A percentile compares a stretch with the other conserved stretches of the same genome.
phyloP scores from a whole-genome alignment of 2,113 vertebrate genomes.

The Crocuta crocuta region DNA sequence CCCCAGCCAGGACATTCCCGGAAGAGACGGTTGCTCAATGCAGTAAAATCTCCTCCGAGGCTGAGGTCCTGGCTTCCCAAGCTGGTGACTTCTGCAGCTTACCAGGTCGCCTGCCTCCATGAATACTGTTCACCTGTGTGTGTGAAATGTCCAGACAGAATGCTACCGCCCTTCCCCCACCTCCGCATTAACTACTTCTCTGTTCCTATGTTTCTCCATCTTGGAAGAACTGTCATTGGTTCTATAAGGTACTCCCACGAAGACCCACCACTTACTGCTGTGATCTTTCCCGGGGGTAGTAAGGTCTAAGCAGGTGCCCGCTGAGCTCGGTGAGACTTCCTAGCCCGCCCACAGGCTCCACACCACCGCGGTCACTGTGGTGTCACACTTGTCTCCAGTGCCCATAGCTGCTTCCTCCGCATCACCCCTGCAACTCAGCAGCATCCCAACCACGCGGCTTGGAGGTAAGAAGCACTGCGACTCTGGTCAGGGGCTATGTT shows the following conservation, averaged over 20 bases:
- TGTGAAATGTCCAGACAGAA: background rate
- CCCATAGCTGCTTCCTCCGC: fast-evolving
- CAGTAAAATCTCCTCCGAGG: background rate
- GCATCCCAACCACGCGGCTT: fast-evolving
- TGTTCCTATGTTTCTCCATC: background rate
- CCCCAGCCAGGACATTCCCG: background rate
- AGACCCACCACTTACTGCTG: background rate
- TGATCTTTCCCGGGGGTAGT: background rate
- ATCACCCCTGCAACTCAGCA: fast-evolving
- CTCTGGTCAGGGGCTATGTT: fast-evolving
- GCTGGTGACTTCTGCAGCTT: background rate
- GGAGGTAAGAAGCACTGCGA: background rate
- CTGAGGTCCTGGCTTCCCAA: background rate
- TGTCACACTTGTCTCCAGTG: fast-evolving
- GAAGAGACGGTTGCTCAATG: background rate
- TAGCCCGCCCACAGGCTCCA: background rate
- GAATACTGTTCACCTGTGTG: background rate
- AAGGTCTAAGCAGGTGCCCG: background rate
- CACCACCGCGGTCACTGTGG: fast-evolving
- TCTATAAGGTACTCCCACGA: background rate
- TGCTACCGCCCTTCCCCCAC: background rate
- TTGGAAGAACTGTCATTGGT: background rate
- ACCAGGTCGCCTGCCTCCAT: background rate
- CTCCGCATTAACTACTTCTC: background rate
- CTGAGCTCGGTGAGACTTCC: background rate